Evolutionary conservation across 2,797 vertebrate genomes (phyloP), one percentile per base, ranked within the genome.

Genomic region (Rhinatrema bivittatum): DNA sequence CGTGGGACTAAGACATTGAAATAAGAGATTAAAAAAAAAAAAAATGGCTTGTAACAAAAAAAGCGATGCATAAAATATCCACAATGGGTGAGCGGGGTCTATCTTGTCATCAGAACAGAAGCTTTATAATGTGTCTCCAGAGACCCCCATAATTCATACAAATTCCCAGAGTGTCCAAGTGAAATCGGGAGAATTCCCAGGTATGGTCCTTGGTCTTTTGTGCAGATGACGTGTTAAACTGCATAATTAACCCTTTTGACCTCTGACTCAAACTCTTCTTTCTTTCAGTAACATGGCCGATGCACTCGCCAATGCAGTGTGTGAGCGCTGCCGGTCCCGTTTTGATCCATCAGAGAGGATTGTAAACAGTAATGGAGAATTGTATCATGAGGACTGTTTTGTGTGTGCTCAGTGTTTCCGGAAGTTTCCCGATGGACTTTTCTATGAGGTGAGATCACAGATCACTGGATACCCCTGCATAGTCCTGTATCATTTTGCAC

Each of bases 401-500:
- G 80, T 85, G 41, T 85, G 81, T 0, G 78, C 81, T 4, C 81
- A 85, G 58, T 85, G 82, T 46, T 85, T 85, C 26, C 70, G 71
- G 10, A 80, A 78, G 6, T 84, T 85, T 48, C 82, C 82, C 0
- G 76, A 79, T 16, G 81, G 82, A 7, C 79, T 85, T 48, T 85
- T 85, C 20, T 84, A 85, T 2, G 80, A 85, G 77, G 81, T 85
- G 41, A 77, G 68, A 6, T 36, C 11, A 10, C 7, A 12, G n/a
- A n/a, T 16, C 11, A n/a, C 23, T 23, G 10, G 17, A 10, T 9
- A 12, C 15, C 7, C 16, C 4, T 32, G 7, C 11, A 32, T 31
- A 32, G 20, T 18, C n/a, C n/a, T n/a, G n/a, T n/a, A n/a, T n/a
- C 37, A 11, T 7, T 16, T 23, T 19, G 7, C 7, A 7, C 24